A percentile compares a stretch with the other conserved stretches of the same genome.
These are phyloP conservation scores for Phataginus tricuspis DNA, from an alignment of 2,797 vertebrate species.

Conservation along the genomic window DNA sequence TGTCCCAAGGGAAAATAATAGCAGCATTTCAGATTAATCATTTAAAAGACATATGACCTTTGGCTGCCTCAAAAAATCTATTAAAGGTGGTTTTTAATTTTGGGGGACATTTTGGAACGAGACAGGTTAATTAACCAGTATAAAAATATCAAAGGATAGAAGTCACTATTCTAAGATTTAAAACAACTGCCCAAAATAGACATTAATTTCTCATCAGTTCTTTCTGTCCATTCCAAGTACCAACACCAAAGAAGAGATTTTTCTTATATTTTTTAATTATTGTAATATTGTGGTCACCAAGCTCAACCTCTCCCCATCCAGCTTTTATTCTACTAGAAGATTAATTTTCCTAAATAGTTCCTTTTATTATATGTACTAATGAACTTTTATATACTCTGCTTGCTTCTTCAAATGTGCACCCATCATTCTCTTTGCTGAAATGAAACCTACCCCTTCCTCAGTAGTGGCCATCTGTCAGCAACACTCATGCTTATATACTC, in stretches of 20 bases:
- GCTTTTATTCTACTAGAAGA: neutral
- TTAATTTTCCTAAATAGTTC: neutral
- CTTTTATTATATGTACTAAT: neutral
- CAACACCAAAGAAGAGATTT: neutral
- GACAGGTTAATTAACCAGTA: neutral
- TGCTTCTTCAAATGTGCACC: neutral
- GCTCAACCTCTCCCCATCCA: neutral
- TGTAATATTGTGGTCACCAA: neutral
- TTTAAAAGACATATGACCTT: neutral
- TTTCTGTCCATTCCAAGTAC: neutral
- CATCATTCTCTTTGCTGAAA: neutral
- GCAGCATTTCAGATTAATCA: conserved; percentile 1
- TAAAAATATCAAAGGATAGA: neutral
- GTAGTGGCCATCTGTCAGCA: neutral
- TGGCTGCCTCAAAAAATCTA: neutral
- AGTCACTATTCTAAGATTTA: neutral
- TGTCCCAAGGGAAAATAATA: neutral
- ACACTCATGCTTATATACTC: neutral
- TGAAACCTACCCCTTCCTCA: neutral
- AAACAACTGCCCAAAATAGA: neutral
- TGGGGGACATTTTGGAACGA: neutral
- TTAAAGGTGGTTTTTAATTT: neutral
- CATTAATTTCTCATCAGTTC: neutral
- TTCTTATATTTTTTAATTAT: neutral
- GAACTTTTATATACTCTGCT: neutral